A percentile compares a stretch with the other conserved stretches of the same genome.
Conservation (phyloP, 2,797 vertebrate species). For the Trachops cirrhosus region DNA sequence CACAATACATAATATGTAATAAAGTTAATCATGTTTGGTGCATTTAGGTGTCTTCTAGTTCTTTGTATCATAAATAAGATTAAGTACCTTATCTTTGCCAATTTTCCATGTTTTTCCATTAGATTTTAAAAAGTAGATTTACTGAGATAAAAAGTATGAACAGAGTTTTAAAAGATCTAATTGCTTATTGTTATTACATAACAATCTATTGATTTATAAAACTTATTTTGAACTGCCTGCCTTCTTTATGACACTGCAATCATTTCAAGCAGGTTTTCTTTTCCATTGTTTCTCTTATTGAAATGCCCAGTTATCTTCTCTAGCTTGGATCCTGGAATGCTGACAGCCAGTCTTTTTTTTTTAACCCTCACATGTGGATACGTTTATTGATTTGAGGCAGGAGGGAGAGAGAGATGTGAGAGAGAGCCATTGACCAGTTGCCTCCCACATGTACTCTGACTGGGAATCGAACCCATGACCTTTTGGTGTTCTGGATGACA, state of each 20-base stretch:
- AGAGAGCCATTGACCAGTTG: background rate
- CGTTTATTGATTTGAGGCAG: too few relatives aligned
- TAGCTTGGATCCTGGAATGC: background rate
- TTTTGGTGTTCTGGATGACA: background rate
- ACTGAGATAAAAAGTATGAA: background rate
- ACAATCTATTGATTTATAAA: background rate
- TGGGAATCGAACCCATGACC: background rate
- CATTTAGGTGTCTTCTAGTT: background rate
- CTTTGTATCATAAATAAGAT: background rate
- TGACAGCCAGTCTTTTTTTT: background rate
- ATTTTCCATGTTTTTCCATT: background rate
- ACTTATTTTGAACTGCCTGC: background rate
- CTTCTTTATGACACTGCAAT: background rate
- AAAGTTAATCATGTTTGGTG: background rate
- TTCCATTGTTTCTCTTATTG: background rate
- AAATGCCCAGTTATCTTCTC: background rate
- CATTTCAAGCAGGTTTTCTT: background rate
- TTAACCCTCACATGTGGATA: too few relatives aligned
- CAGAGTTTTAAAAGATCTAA: background rate
- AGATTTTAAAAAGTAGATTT: background rate
- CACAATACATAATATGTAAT: background rate
- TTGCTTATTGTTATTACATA: background rate
- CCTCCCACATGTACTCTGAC: background rate
- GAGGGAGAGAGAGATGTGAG: too few relatives aligned
- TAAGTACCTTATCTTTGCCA: background rate